Percentiles rank a stretch among this genome's conserved stretches.
Conservation (phyloP, 2,888 invertebrate species). For the Cephus spinipes region DNA sequence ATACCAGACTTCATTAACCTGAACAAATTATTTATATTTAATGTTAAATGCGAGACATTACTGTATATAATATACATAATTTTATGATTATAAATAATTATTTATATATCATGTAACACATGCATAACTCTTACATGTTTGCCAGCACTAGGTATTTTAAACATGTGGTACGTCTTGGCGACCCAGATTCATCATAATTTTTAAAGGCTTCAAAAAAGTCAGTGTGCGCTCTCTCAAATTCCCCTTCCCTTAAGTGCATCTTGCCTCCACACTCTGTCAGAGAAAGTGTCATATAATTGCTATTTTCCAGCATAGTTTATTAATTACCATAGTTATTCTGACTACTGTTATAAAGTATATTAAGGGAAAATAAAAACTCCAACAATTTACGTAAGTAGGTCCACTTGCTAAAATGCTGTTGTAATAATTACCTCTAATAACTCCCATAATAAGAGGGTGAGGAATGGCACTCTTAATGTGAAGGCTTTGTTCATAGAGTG, state of each 20-base stretch:
- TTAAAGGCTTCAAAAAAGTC: constrained; percentile 99
- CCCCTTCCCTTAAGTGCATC: constrained; percentile 98
- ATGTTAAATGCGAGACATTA: neutral
- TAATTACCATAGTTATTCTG: too few species aligned
- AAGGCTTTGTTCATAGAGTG: constrained; percentile 96
- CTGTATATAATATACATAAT: neutral
- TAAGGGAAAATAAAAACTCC: too few species aligned
- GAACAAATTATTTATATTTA: constrained; percentile 31
- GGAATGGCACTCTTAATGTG: constrained; percentile 99
- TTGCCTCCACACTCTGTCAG: constrained; percentile 95
- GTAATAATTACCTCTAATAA: constrained; percentile 84
- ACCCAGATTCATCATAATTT: constrained; percentile 99
- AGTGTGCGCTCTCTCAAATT: constrained; percentile 98
- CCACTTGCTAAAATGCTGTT: constrained; percentile 5
- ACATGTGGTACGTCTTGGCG: constrained; percentile 95
- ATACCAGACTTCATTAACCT: constrained; percentile 99
- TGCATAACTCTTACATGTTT: constrained; percentile 87
- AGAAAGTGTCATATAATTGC: constrained; percentile 14
- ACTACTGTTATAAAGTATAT: too few species aligned
- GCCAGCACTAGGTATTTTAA: constrained; percentile 98
- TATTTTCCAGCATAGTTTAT: neutral
- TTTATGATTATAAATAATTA: neutral
- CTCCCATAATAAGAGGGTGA: constrained; percentile 99
- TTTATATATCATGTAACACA: neutral
- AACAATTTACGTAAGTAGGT: too few species aligned